phyloP scores from a whole-genome alignment of 2,888 invertebrate species.

The Thymelicus lineola region DNA sequence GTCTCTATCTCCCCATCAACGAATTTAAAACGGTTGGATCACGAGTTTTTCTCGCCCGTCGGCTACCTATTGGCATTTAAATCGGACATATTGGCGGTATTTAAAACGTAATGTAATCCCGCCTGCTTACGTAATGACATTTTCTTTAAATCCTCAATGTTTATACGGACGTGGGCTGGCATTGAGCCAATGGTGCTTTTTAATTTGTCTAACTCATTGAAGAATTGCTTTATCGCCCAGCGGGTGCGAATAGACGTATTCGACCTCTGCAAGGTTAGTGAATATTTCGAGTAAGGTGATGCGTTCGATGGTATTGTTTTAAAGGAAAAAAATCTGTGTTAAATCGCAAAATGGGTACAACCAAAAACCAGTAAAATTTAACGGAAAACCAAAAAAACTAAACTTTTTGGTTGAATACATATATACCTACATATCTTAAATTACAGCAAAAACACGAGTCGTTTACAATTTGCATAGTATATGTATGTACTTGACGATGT shows the following conservation, averaged over 20 bases:
- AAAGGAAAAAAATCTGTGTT: neutral
- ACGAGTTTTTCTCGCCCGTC: constrained; percentile 21
- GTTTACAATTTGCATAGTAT: too few relatives aligned
- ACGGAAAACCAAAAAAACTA: too few relatives aligned
- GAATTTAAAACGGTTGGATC: constrained; percentile 21
- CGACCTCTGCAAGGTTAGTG: constrained; percentile 77
- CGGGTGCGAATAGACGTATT: constrained; percentile 68
- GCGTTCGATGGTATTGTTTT: neutral
- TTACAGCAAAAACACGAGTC: too few relatives aligned
- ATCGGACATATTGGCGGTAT: constrained; percentile 36
- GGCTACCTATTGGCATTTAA: constrained; percentile 31
- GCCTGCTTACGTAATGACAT: constrained; percentile 71
- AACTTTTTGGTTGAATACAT: too few relatives aligned
- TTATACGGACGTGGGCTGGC: constrained; percentile 78
- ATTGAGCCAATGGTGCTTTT: constrained; percentile 75
- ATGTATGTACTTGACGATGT: too few relatives aligned
- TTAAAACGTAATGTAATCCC: constrained; percentile 47
- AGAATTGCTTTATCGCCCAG: constrained; percentile 74
- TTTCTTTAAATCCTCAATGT: constrained; percentile 80
- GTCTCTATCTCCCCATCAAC: neutral
- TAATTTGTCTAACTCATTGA: constrained; percentile 82
- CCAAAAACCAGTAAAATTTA: neutral
- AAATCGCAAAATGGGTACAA: neutral
- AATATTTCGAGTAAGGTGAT: constrained; percentile 52
- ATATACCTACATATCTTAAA: too few relatives aligned